Evolutionary conservation across 1,140 invertebrate species (phyloP).

Genomic region (Lanistes nyassanus): DNA sequence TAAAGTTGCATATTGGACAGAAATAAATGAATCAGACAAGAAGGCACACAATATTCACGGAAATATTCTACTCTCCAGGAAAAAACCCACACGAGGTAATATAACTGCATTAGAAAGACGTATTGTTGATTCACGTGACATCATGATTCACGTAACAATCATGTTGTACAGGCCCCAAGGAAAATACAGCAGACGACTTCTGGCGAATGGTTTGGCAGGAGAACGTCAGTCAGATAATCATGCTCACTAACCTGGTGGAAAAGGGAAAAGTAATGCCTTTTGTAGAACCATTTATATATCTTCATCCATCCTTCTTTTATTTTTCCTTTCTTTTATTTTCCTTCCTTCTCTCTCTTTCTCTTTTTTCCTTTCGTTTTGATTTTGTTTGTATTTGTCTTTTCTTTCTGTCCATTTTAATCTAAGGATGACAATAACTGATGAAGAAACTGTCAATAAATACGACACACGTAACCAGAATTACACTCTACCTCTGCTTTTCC

Average conservation of each 20-base stretch:
- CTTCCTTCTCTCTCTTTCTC: neutral
- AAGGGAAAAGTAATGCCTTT: conserved; percentile 23
- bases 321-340: neutral
- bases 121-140: too few relatives aligned
- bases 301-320: neutral
- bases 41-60: too few relatives aligned
- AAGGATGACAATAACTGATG: too few relatives aligned
- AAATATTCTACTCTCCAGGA: too few relatives aligned
- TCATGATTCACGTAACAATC: too few relatives aligned
- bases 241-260: conserved; percentile 60
- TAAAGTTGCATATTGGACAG: too few relatives aligned
- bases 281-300: too few relatives aligned
- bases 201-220: conserved; percentile 66
- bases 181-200: conserved; percentile 51
- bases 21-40: too few relatives aligned
- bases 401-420: neutral
- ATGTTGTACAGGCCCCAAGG: conserved; percentile 36
- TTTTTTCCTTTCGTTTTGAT: neutral
- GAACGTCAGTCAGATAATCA: conserved; percentile 54
- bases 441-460: too few relatives aligned
- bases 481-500: neutral
- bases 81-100: too few relatives aligned
- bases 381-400: neutral
- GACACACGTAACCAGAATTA: too few relatives aligned
- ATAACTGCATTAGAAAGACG: too few relatives aligned